Evolutionary conservation across 2,113 vertebrate genomes (phyloP), one percentile per base, ranked within the genome.

Genomic region (Leptobrachium ailaonicum): DNA sequence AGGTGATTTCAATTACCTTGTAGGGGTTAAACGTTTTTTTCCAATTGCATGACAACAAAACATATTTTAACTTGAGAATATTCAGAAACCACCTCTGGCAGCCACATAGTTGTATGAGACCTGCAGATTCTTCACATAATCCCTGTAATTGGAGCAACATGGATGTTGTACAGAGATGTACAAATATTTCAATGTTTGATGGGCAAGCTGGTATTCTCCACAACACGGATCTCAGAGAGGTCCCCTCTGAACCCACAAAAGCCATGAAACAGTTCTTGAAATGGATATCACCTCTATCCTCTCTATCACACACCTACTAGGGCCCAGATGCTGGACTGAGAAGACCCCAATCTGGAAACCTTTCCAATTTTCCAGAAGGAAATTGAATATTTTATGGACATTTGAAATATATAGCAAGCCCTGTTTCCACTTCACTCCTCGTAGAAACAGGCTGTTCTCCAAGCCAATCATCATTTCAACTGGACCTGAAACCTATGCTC

Each of bases 71-170:
- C 20, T 42, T 62, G 10, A 11, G 43, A 13, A 42, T 11, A 72
- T 56, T 73, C 47, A 41, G 62, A 42, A 64, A 66, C 50, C 71
- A 54, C 8, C 20, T 53, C 69, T 72, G 69, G 69, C 42, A 79
- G 77, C 60, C 62, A 43, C 58, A 72, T 42, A 79, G 56, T 42
- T 67, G 6, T 58, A 53, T 54, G 43, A 69, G 53, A 44, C 41
- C 10, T 11, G 64, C 72, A 75, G 79, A 81, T 81, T 81, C 66
- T 74, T 75, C 12, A 40, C 64, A 81, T 81, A 81, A 75, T 69
- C 62, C 54, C 41, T 73, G 43, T 81, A 81, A 81, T 81, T 81
- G 72, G 72, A 75, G 72, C 72, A 81, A 69, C 64, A 75, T 81
- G 79, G 66, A 45, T 6, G 32, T 32, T 47, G 2, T 41, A 41